phyloP scores from a whole-genome alignment of 2,113 vertebrate genomes.

The Equus przewalskii region DNA sequence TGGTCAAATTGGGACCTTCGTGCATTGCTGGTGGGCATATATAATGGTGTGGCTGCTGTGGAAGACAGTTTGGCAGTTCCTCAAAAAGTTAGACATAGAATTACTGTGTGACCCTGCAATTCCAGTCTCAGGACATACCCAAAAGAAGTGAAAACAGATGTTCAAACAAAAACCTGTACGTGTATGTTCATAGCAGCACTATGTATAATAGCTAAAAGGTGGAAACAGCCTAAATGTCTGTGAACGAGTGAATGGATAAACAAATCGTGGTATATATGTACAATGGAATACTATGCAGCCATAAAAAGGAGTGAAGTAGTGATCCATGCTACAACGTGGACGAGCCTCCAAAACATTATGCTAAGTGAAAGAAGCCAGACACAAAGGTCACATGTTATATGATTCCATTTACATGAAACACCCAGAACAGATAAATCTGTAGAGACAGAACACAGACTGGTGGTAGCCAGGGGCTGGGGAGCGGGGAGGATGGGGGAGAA shows the following conservation, averaged over 20 bases:
- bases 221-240: too few relatives aligned
- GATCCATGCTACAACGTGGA: not conserved
- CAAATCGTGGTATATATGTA: not conserved
- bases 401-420: too few relatives aligned
- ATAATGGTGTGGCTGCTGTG: not conserved
- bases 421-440: too few relatives aligned
- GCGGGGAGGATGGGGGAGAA: not conserved
- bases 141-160: too few relatives aligned
- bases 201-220: too few relatives aligned
- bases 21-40: not conserved
- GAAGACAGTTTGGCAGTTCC: not conserved
- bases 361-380: not conserved
- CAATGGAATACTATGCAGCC: not conserved
- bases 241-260: too few relatives aligned
- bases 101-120: too few relatives aligned
- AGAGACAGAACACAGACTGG: not conserved
- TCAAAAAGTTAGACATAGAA: not conserved
- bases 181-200: too few relatives aligned
- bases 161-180: too few relatives aligned
- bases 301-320: not conserved
- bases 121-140: too few relatives aligned
- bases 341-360: not conserved
- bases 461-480: not conserved
- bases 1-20: not conserved
- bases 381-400: too few relatives aligned